A percentile compares a stretch with the other conserved stretches of the same genome.
Evolutionary conservation across 2,888 invertebrate species (phyloP).

Genomic region (Tiliacea aurago): DNA sequence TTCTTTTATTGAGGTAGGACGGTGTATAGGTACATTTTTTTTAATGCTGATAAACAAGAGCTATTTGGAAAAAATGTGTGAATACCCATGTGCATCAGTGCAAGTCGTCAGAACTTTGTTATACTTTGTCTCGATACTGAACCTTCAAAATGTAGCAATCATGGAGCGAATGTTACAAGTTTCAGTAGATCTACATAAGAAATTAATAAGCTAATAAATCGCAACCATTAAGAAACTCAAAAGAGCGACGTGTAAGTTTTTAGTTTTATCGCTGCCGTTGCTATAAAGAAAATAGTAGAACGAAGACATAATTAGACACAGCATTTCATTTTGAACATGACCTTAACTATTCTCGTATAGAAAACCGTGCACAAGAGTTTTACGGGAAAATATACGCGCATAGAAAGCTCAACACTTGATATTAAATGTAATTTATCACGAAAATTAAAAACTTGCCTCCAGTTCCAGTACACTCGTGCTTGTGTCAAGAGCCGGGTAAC

Average conservation of each 20-base stretch:
- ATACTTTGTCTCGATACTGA: background rate
- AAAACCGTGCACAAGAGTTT: conserved; percentile 1
- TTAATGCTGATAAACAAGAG: no score
- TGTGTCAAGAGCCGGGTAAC: conserved; percentile 21
- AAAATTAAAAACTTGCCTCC: conserved; percentile 56
- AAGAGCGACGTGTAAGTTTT: background rate
- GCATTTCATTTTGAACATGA: conserved; percentile 2
- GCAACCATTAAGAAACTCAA: background rate
- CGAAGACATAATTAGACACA: background rate
- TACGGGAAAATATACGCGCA: conserved; percentile 34
- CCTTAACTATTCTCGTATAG: background rate
- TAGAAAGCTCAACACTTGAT: conserved; percentile 50
- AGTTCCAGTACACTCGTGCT: conserved; percentile 16
- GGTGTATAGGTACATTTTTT: no score
- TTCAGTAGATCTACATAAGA: background rate
- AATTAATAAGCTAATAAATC: background rate
- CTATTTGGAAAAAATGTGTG: no score
- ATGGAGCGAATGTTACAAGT: background rate
- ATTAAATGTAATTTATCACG: conserved; percentile 57
- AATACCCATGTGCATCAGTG: background rate
- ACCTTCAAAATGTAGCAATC: background rate
- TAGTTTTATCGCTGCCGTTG: background rate
- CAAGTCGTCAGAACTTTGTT: background rate
- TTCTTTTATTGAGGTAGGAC: no score
- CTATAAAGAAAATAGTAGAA: background rate